These are phyloP conservation scores for Ptychoptera contaminata DNA, from an alignment of 2,888 invertebrate genomes.

Conservation along the genomic window DNA sequence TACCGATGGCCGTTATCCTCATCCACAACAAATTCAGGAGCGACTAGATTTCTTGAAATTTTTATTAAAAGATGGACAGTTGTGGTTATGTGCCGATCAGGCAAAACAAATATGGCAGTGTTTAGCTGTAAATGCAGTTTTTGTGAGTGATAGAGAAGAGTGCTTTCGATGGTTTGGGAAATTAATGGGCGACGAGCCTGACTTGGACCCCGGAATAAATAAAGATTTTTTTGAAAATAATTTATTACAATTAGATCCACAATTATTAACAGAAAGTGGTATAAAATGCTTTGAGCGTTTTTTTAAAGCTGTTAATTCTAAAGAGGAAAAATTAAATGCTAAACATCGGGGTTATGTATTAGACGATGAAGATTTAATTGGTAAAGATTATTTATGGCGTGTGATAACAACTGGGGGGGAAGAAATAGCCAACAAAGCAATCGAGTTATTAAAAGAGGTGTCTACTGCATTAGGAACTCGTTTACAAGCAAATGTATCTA, in stretches of 20 bases:
- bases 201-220: slow-evolving; percentile 89
- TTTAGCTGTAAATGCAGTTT: slow-evolving; percentile 84
- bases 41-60: slow-evolving; percentile 85
- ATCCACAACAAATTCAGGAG: slow-evolving; percentile 84
- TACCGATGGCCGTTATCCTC: slow-evolving; percentile 81
- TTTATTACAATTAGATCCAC: slow-evolving; percentile 80
- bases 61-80: slow-evolving; percentile 84
- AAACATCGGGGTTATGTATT: slow-evolving; percentile 74
- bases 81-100: slow-evolving; percentile 93
- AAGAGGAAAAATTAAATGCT: slow-evolving; percentile 80
- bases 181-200: slow-evolving; percentile 91
- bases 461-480: slow-evolving; percentile 85
- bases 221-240: slow-evolving; percentile 92
- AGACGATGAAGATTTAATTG: slow-evolving; percentile 89
- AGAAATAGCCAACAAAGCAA: slow-evolving; percentile 84
- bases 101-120: slow-evolving; percentile 96
- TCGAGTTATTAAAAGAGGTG: slow-evolving; percentile 80
- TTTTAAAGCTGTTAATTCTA: slow-evolving; percentile 70
- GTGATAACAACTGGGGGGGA: slow-evolving; percentile 82
- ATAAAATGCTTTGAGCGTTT: slow-evolving; percentile 72
- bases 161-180: slow-evolving; percentile 98
- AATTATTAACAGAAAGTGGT: slow-evolving; percentile 82
- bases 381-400: slow-evolving; percentile 91
- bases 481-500: slow-evolving; percentile 57
- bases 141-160: slow-evolving; percentile 82